These are phyloP conservation scores for Caenorhabditis panamensis DNA, from an alignment of 2,888 invertebrate species.

Conservation along the genomic window DNA sequence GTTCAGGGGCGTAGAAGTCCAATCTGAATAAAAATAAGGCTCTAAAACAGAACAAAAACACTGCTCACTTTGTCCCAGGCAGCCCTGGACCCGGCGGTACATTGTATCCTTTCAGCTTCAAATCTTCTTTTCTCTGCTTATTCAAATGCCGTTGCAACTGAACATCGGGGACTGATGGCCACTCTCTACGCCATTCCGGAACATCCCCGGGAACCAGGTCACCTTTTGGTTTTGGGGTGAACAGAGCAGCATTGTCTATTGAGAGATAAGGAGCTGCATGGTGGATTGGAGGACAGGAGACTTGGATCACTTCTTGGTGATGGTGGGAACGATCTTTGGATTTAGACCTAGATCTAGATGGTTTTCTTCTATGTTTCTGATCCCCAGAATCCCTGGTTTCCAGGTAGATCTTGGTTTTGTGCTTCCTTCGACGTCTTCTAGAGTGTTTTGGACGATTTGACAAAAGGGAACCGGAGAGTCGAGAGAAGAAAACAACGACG, in stretches of 20 bases:
- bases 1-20: constrained; percentile 69
- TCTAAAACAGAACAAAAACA: background rate
- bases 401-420: constrained; percentile 43
- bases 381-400: constrained; percentile 22
- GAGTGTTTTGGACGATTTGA: constrained; percentile 70
- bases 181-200: constrained; percentile 70
- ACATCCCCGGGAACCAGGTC: constrained; percentile 51
- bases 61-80: constrained; percentile 34
- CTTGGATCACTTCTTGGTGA: constrained; percentile 17
- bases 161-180: constrained; percentile 70
- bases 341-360: too few relatives aligned
- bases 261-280: constrained; percentile 42
- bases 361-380: too few relatives aligned
- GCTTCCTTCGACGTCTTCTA: constrained; percentile 38
- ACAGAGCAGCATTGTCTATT: constrained; percentile 32
- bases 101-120: constrained; percentile 36
- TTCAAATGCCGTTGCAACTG: constrained; percentile 68
- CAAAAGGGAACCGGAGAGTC: constrained; percentile 72
- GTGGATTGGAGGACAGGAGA: constrained; percentile 9
- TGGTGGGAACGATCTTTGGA: background rate
- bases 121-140: constrained; percentile 39
- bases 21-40: constrained; percentile 36
- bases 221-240: constrained; percentile 52
- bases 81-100: constrained; percentile 36
- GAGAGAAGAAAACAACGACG: constrained; percentile 76